Evolutionary conservation across 2,113 vertebrate genomes (phyloP).

Genomic region (Chionodraco myersi): DNA sequence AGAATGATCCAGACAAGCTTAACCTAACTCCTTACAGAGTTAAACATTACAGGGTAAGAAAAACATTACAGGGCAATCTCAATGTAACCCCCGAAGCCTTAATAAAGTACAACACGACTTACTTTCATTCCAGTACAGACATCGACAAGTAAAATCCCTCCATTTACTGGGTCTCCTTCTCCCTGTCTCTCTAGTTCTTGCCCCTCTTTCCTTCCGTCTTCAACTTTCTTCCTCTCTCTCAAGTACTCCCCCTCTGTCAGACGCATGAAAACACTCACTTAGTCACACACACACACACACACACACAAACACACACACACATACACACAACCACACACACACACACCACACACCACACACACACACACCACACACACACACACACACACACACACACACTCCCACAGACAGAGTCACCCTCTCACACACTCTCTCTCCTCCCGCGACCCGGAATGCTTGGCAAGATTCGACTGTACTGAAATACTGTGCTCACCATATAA

Average conservation of each 20-base stretch:
- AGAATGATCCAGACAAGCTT: conserved; percentile 4
- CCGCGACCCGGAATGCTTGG: conserved; percentile 85
- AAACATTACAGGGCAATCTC: conserved; percentile 3
- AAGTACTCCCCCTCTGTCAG: conserved; percentile 75
- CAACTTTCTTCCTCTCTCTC: conserved; percentile 74
- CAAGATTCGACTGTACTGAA: conserved; percentile 86
- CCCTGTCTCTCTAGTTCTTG: conserved; percentile 35
- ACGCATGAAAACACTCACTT: conserved; percentile 75
- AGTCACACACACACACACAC: conserved; percentile 49
- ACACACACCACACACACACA: conserved; percentile 50
- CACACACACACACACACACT: conserved; percentile 40
- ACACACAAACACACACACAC: conserved; percentile 47
- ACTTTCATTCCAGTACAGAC: conserved; percentile 65
- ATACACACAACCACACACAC: conserved; percentile 45
- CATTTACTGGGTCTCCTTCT: conserved; percentile 53
- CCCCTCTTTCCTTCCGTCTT: conserved; percentile 53
- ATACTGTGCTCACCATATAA: conserved; percentile 90
- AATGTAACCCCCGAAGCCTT: conserved; percentile 9
- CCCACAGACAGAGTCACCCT: conserved; percentile 71
- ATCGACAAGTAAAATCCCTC: conserved; percentile 52
- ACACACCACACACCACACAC: conserved; percentile 74
- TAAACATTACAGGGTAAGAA: conserved; percentile 1
- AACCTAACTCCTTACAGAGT: conserved; percentile 1
- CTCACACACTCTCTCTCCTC: conserved; percentile 81
- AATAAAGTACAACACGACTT: conserved; percentile 56